These are phyloP conservation scores for Kradibia gibbosae DNA, from an alignment of 1,140 invertebrate species.

Conservation along the genomic window DNA sequence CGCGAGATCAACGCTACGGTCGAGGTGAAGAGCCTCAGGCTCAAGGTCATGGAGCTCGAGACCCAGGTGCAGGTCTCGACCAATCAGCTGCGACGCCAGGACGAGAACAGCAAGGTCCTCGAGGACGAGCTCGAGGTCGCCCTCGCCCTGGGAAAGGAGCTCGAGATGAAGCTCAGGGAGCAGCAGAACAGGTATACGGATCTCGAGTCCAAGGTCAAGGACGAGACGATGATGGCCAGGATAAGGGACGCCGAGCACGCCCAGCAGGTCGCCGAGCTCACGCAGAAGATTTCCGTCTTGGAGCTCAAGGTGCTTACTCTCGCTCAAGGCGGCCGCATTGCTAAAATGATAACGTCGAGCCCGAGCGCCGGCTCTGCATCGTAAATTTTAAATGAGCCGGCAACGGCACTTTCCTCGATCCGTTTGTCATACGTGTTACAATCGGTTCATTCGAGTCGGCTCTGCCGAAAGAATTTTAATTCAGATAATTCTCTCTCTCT, in stretches of 20 bases:
- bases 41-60: constrained; percentile 99
- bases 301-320: constrained; percentile 85
- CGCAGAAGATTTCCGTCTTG: constrained; percentile 93
- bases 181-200: constrained; percentile 91
- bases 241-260: constrained; percentile 96
- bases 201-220: constrained; percentile 92
- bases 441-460: too few relatives aligned
- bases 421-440: too few relatives aligned
- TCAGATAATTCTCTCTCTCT: too few relatives aligned
- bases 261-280: constrained; percentile 94
- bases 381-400: too few relatives aligned
- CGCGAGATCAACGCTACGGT: constrained; percentile 93
- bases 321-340: neutral
- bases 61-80: constrained; percentile 96
- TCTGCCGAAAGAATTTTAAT: too few relatives aligned
- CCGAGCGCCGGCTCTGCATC: too few relatives aligned
- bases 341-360: too few relatives aligned
- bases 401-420: too few relatives aligned
- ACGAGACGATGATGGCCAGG: constrained; percentile 93
- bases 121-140: constrained; percentile 83
- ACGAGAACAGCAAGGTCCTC: constrained; percentile 91
- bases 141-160: constrained; percentile 82
- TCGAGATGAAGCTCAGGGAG: constrained; percentile 85
- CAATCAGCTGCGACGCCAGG: constrained; percentile 94
- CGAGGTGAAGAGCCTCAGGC: constrained; percentile 93